Percentiles rank a stretch among this genome's conserved stretches.
Evolutionary conservation across 1,140 invertebrate genomes (phyloP).

Genomic region (Vanessa atalanta): DNA sequence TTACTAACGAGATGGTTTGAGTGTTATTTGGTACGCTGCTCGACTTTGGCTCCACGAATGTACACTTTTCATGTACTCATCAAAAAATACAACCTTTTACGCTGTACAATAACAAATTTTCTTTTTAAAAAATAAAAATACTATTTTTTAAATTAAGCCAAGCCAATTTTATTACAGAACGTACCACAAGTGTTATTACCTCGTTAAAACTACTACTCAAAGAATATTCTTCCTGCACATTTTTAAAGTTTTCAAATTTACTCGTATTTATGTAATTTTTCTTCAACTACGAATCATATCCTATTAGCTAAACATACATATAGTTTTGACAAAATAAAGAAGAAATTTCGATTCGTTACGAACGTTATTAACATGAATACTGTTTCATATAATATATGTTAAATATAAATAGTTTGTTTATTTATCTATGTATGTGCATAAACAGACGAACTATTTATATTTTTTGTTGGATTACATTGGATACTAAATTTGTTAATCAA

Average conservation of each 20-base stretch:
- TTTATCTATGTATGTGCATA: neutral
- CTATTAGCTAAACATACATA: no score
- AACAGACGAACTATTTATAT: no score
- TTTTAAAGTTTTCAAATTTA: no score
- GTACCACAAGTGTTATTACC: neutral
- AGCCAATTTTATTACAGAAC: neutral
- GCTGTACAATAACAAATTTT: neutral
- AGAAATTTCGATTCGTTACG: no score
- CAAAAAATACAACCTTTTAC: slow-evolving; percentile 4
- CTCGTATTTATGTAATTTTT: no score
- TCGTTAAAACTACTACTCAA: neutral
- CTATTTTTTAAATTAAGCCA: neutral
- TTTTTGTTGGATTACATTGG: no score
- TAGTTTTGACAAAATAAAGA: no score
- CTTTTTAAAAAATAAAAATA: neutral
- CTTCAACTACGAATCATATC: no score
- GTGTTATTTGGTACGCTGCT: slow-evolving; percentile 8
- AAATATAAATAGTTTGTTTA: no score
- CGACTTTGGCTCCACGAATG: slow-evolving; percentile 5
- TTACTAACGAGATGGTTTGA: slow-evolving; percentile 9
- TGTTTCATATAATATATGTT: no score
- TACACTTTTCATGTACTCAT: slow-evolving; percentile 3
- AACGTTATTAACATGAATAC: no score
- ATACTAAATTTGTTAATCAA: no score
- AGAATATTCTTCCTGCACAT: neutral